Conservation (phyloP, 2,113 vertebrate species). For the Microtus montanus region DNA sequence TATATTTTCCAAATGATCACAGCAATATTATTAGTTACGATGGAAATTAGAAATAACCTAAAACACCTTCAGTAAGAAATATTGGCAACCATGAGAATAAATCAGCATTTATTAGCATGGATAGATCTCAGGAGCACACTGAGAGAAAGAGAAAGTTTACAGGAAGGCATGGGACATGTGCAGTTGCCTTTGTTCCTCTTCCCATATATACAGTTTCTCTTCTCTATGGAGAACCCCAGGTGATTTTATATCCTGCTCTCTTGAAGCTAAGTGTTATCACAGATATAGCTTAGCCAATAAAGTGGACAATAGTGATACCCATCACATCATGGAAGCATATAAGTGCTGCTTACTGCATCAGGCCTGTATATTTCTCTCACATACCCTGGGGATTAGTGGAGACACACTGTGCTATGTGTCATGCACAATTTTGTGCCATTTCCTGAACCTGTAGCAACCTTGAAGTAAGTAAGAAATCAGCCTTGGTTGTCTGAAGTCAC, state of each 20-base stretch:
- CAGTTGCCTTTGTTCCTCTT: background rate
- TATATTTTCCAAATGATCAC: slow-evolving; percentile 33
- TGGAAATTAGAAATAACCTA: slow-evolving; percentile 21
- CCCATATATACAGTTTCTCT: background rate
- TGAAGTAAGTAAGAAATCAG: background rate
- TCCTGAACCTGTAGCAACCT: background rate
- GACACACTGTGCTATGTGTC: background rate
- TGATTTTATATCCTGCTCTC: background rate
- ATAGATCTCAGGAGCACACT: background rate
- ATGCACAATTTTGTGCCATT: background rate
- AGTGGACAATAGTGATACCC: background rate
- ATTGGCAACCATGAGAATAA: background rate
- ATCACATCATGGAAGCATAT: background rate
- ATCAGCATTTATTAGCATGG: background rate
- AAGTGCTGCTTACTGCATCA: background rate
- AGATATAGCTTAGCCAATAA: background rate
- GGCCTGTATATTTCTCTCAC: background rate
- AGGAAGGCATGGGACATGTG: background rate
- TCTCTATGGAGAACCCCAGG: background rate
- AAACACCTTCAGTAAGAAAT: slow-evolving; percentile 9
- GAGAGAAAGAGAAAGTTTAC: background rate
- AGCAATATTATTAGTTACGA: slow-evolving; percentile 36
- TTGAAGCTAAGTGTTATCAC: background rate
- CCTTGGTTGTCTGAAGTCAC: background rate
- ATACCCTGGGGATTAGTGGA: background rate